Conservation (phyloP, 2,113 vertebrate genomes). For the Probosciger aterrimus region DNA sequence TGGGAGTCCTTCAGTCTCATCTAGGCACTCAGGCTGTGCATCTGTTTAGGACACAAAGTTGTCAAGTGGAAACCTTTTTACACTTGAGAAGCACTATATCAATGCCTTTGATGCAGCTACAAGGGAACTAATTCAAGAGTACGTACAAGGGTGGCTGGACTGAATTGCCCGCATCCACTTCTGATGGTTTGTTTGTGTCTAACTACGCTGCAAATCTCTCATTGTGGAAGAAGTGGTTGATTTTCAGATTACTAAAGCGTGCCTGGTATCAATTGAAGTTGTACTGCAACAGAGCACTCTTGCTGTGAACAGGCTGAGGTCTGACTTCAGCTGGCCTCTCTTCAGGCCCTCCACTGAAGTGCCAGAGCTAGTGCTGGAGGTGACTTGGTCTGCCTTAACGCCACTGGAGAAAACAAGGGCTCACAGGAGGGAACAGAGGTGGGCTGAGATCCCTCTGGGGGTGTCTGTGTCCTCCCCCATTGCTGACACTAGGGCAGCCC, state of each 20-base stretch:
- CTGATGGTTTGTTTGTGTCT: not conserved
- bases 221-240: not conserved
- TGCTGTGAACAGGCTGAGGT: not conserved
- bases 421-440: not conserved
- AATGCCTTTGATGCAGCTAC: not conserved
- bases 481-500: not conserved
- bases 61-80: not conserved
- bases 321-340: not conserved
- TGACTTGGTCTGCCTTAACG: not conserved
- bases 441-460: not conserved
- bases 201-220: not conserved
- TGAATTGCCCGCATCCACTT: not conserved
- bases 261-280: not conserved
- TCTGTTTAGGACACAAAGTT: not conserved
- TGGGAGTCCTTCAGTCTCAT: not conserved
- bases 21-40: not conserved
- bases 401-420: rapidly evolving
- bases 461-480: not conserved
- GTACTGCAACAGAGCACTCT: not conserved
- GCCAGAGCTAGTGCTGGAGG: not conserved
- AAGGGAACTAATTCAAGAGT: not conserved
- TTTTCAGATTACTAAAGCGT: not conserved
- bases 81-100: not conserved
- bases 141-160: rapidly evolving
- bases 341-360: not conserved